Base-by-base conservation (phyloP, 2,113 vertebrate genomes). In the Acanthisitta chloris region DNA sequence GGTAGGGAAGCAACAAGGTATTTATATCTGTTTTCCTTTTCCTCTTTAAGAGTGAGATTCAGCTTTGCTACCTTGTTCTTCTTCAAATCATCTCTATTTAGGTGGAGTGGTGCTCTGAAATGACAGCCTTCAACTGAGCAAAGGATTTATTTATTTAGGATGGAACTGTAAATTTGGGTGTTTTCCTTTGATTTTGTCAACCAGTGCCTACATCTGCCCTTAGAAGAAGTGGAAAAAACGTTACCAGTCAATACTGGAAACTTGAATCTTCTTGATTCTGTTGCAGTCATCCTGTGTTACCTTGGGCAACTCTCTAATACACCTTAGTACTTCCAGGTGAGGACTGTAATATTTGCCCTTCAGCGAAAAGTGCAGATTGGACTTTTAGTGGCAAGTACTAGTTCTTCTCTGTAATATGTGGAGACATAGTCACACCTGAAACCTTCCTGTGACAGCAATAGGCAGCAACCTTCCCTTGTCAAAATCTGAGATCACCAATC, bases 361-460 rank as follows among this genome's bases (percentile, higher is more conserved):
- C 51, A 80, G 54, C 86, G 54, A 49, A 65, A 81, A 62, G 10
- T 42, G 16, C 33, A 80, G 62, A 46, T 28, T 51, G 19, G 45
- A 38, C 36, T 81, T 89, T 52, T 38, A 29, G 59, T 11, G 26
- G 9, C 24, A 79, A 61, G 49, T 61, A 42, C 9, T 54, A 4
- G 42, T 84, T 57, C 25, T 81, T 48, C 48, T 52, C 55, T 40
- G 14, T 45, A 24, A 57, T 8, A 13, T 1, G 1, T 17, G 9
- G n/a, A 91, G 51, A 55, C 6, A 28, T 10, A 17, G 38, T 45
- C 55, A 55, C 12, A 6, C 17, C 13, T 34, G 40, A 52, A 76
- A 67, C 12, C 49, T 54, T 72, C 2, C 4, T 69, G 45, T 0
- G 0, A 5, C 42, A 89, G 26, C 61, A 57, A 25, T 0, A 80